Evolutionary conservation across 2,113 vertebrate genomes (phyloP).

Genomic region (Ciconia boyciana): DNA sequence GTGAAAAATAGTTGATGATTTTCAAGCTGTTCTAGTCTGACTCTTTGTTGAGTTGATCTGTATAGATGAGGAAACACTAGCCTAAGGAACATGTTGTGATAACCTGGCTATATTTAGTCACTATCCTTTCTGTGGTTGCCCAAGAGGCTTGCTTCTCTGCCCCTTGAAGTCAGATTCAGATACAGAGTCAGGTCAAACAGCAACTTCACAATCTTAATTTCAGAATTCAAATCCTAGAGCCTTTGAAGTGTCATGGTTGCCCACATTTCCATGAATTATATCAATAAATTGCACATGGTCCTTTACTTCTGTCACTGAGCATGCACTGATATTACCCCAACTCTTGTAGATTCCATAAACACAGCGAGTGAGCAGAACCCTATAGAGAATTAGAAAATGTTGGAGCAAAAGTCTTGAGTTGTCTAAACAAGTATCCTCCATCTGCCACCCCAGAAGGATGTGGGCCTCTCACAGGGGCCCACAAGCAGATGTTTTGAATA

Average conservation of each 20-base stretch:
- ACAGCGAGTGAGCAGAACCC: not conserved
- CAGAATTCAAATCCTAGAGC: not conserved
- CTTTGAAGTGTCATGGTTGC: not conserved
- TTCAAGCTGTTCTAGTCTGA: not conserved
- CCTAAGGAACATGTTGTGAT: not conserved
- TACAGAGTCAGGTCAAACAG: not conserved
- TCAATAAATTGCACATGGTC: not conserved
- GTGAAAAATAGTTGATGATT: not conserved
- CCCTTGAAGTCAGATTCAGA: not conserved
- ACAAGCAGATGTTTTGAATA: not conserved
- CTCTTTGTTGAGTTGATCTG: not conserved
- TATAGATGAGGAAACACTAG: not conserved
- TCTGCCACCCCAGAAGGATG: not conserved
- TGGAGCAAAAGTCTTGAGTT: not conserved
- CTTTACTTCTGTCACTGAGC: not conserved
- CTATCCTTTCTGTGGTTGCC: not conserved
- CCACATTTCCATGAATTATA: not conserved
- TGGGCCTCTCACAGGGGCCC: not conserved
- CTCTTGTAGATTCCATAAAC: not conserved
- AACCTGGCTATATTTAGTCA: not conserved
- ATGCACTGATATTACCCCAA: not conserved
- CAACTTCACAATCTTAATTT: not conserved
- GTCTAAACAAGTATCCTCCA: conserved; percentile 8
- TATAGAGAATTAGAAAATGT: not conserved
- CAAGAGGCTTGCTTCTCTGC: not conserved